Evolutionary conservation across 2,888 invertebrate genomes (phyloP), one percentile per base, ranked within the genome.

Genomic region (Aromia moschata): DNA sequence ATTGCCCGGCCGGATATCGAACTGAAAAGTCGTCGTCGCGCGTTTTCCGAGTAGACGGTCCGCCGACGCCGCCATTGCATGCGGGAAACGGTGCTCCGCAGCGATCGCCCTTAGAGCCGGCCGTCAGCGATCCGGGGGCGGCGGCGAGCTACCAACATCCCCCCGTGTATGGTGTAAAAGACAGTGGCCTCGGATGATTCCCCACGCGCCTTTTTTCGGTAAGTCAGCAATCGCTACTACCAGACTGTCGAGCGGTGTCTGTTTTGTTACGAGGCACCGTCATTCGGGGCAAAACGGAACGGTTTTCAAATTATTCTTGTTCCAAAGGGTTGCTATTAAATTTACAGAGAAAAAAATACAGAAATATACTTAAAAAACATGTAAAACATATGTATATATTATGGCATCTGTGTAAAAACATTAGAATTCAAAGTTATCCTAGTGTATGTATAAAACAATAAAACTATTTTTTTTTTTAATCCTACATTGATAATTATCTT

Each of bases 181-280:
- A 75, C 70, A 77, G 76, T 77, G 77, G 81, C 81, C 81, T 81
- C 81, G 81, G 81, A 82, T 82, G 82, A 80, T 77, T 72, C 77
- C 76, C 68, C 72, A 76, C 75, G 77, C 70, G 69, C 74, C 69
- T 71, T 69, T 70, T 61, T 65, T 71, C 71, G 78, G 78, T 78
- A 69, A 77, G 78, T 74, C 36, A 17, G 15, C 31, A 41, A 18
- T 17, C 52, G 55, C 25, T 3, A 25, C 4, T 25, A 25, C 25
- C 25, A 25, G 7, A 7, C 7, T 25, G 25, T 25, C 25, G n/a
- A n/a, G n/a, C n/a, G n/a, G n/a, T n/a, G n/a, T n/a, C n/a, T n/a
- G n/a, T n/a, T n/a, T n/a, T n/a, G n/a, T n/a, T 25, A 7, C 25
- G 4, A 25, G 25, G 25, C 25, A 7, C 7, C 25, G 25, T 25